Evolutionary conservation across 2,113 vertebrate species (phyloP).

Genomic region (Equus quagga): DNA sequence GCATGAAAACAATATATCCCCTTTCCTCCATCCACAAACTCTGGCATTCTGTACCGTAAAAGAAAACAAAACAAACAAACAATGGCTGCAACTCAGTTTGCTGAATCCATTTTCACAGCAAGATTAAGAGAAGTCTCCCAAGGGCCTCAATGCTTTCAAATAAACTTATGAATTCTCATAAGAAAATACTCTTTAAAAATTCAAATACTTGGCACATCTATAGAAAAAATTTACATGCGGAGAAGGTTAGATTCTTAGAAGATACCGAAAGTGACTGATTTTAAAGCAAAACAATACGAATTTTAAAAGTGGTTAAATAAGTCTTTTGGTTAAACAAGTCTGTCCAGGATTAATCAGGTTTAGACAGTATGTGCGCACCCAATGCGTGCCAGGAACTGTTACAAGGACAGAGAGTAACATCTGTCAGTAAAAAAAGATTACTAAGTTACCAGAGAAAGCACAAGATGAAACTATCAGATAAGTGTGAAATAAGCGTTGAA

Average conservation of each 20-base stretch:
- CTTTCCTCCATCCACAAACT: slow-evolving; percentile 34
- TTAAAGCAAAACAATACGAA: slow-evolving; percentile 19
- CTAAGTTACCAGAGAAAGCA: neutral
- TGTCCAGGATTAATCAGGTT: neutral
- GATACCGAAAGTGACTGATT: neutral
- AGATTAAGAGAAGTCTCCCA: neutral
- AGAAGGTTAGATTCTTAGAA: slow-evolving; percentile 22
- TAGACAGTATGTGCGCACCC: neutral
- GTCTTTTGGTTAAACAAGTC: neutral
- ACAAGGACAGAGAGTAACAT: neutral
- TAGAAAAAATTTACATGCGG: neutral
- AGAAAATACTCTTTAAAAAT: slow-evolving; percentile 54
- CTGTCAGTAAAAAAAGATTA: neutral
- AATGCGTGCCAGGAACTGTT: neutral
- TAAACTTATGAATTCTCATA: neutral
- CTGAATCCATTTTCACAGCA: neutral
- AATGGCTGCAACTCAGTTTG: neutral
- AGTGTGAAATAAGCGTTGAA: neutral
- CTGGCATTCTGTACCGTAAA: neutral
- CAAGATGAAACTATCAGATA: neutral
- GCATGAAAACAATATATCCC: slow-evolving; percentile 40
- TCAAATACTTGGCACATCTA: neutral
- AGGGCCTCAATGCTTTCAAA: neutral
- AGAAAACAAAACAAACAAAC: neutral
- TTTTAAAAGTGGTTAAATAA: slow-evolving; percentile 28